Evolutionary conservation across 92 coral and sea anemone species (phyloP).

Genomic region (Diadumene lineata): DNA sequence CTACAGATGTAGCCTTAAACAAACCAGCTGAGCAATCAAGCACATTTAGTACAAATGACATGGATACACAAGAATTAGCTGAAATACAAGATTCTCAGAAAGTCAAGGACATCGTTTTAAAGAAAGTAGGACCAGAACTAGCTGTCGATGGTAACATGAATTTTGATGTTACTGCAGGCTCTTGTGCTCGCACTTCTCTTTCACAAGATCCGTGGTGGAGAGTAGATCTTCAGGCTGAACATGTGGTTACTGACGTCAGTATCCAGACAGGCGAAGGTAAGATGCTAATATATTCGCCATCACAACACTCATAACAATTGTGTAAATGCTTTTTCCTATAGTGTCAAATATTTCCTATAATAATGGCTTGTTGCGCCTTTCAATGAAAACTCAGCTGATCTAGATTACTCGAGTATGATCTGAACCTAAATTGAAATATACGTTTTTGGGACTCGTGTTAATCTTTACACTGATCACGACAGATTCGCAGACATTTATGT

Average conservation of each 20-base stretch:
- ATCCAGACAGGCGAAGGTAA: constrained; percentile 44
- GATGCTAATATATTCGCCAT: no score
- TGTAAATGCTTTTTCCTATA: no score
- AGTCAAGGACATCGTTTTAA: constrained; percentile 11
- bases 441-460: no score
- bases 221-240: constrained; percentile 53
- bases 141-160: constrained; percentile 67
- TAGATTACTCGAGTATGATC: no score
- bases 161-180: constrained; percentile 38
- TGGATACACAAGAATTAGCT: constrained; percentile 1
- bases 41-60: constrained; percentile 19
- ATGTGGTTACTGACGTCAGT: constrained; percentile 60
- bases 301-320: no score
- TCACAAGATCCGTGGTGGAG: constrained; percentile 67
- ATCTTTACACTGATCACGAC: no score
- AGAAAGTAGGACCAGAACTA: constrained; percentile 44
- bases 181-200: constrained; percentile 57
- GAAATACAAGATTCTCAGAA: constrained; percentile 11
- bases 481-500: no score
- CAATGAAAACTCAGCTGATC: no score
- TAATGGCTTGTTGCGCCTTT: no score
- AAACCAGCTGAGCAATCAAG: constrained; percentile 61
- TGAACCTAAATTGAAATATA: no score
- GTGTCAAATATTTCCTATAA: no score
- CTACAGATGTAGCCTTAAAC: constrained; percentile 42